Evolutionary conservation across 2,888 invertebrate genomes (phyloP).

Genomic region (Ashinkailepas kermadecensis): DNA sequence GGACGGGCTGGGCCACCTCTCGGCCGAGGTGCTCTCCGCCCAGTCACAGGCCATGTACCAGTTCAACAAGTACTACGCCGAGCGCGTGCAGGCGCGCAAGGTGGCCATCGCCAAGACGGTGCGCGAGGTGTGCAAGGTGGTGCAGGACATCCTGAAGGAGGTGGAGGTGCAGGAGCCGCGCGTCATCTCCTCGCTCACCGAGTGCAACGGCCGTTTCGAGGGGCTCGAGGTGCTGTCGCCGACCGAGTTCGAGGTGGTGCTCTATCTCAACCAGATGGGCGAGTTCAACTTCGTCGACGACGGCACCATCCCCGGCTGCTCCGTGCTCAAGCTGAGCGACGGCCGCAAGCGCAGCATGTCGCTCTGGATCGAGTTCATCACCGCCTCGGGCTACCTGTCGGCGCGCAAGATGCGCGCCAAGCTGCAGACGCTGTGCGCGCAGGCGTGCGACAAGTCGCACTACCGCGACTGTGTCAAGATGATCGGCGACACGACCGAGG

Average conservation of each 20-base stretch:
- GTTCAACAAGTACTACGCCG: conserved; percentile 87
- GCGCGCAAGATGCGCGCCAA: conserved; percentile 87
- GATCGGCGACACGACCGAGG: conserved; percentile 89
- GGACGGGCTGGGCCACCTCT: conserved; percentile 22
- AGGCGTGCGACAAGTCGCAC: conserved; percentile 83
- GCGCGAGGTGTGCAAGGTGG: conserved; percentile 81
- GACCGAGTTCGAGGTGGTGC: conserved; percentile 86
- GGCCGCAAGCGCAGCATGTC: conserved; percentile 95
- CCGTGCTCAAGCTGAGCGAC: conserved; percentile 87
- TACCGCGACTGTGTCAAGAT: conserved; percentile 88
- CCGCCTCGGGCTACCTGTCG: conserved; percentile 87
- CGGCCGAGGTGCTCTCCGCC: conserved; percentile 22
- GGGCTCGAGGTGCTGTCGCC: conserved; percentile 90
- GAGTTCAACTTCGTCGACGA: conserved; percentile 96
- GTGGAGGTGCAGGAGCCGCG: conserved; percentile 91
- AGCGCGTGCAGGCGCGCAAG: conserved; percentile 78
- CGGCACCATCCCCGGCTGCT: conserved; percentile 82
- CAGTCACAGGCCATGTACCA: conserved; percentile 84
- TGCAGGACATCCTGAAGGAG: conserved; percentile 89
- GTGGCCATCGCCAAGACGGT: conserved; percentile 77
- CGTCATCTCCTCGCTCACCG: conserved; percentile 82
- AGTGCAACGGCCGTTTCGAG: conserved; percentile 82
- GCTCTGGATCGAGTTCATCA: conserved; percentile 95
- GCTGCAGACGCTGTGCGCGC: conserved; percentile 63
- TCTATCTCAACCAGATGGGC: conserved; percentile 95